Evolutionary conservation across 2,888 invertebrate species (phyloP).

Genomic region (Tinea trinotella): DNA sequence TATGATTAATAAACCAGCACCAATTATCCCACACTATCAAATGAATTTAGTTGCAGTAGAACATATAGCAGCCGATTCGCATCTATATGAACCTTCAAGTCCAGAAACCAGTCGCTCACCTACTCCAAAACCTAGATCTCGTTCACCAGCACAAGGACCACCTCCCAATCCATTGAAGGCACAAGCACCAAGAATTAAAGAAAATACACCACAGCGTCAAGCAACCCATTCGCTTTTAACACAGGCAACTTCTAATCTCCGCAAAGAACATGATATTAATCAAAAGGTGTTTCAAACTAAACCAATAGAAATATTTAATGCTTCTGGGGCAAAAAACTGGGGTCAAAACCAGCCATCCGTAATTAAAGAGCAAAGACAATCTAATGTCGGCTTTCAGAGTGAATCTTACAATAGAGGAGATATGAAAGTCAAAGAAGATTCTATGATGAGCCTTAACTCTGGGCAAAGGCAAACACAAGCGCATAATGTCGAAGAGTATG

Average conservation of each 20-base stretch:
- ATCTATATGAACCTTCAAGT: slow-evolving; percentile 74
- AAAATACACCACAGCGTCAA: slow-evolving; percentile 51
- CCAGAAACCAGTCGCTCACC: slow-evolving; percentile 75
- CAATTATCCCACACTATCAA: slow-evolving; percentile 84
- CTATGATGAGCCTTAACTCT: slow-evolving; percentile 51
- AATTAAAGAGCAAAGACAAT: slow-evolving; percentile 58
- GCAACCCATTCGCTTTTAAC: slow-evolving; percentile 44
- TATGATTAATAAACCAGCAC: slow-evolving; percentile 81
- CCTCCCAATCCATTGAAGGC: slow-evolving; percentile 78
- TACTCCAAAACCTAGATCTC: slow-evolving; percentile 74
- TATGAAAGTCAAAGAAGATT: slow-evolving; percentile 50
- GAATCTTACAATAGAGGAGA: slow-evolving; percentile 58
- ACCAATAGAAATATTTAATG: slow-evolving; percentile 40
- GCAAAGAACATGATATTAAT: slow-evolving; percentile 60
- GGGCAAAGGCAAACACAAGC: slow-evolving; percentile 57
- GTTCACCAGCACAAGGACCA: slow-evolving; percentile 80
- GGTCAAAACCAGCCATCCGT: slow-evolving; percentile 55
- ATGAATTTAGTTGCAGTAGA: slow-evolving; percentile 81
- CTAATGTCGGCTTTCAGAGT: slow-evolving; percentile 61
- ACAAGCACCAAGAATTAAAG: slow-evolving; percentile 76
- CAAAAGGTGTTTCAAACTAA: slow-evolving; percentile 52
- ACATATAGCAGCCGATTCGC: slow-evolving; percentile 71
- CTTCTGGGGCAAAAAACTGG: slow-evolving; percentile 40
- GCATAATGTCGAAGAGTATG: slow-evolving; percentile 68
- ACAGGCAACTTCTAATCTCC: slow-evolving; percentile 45